Percentiles rank a stretch among this genome's conserved stretches.
Conservation (phyloP, 1,140 invertebrate species). For the Aphelinus certus region DNA sequence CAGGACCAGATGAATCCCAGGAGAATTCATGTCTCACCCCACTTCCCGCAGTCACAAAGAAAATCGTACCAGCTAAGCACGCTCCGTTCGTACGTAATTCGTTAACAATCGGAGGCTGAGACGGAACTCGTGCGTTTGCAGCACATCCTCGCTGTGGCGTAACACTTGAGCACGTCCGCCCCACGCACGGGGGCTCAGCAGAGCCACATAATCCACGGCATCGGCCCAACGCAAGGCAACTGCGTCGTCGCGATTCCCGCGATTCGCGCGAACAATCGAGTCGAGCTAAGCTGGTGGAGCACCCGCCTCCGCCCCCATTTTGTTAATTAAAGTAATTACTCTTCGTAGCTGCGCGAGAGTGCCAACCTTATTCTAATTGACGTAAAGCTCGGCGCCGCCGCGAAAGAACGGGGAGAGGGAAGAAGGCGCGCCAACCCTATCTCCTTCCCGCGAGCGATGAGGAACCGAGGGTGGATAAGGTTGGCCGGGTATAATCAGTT, state of each 20-base stretch:
- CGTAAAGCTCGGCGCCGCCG: constrained; percentile 63
- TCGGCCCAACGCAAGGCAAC: constrained; percentile 21
- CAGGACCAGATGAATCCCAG: no score
- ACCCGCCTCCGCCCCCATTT: constrained; percentile 63
- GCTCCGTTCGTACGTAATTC: constrained; percentile 21
- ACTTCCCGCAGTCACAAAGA: not conserved
- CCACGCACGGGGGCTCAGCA: not conserved
- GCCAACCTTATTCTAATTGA: constrained; percentile 69
- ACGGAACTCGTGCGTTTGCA: not conserved
- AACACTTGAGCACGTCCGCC: constrained; percentile 32
- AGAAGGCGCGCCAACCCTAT: constrained; percentile 19
- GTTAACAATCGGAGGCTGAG: constrained; percentile 11
- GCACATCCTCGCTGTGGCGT: not conserved
- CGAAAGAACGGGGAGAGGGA: constrained; percentile 36
- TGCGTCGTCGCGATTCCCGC: constrained; percentile 23
- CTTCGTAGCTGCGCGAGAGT: constrained; percentile 65
- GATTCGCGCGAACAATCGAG: constrained; percentile 34
- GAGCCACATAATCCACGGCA: constrained; percentile 15
- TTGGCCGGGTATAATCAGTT: constrained; percentile 64
- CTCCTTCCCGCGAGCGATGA: not conserved
- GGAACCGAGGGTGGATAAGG: constrained; percentile 36
- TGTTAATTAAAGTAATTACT: constrained; percentile 71
- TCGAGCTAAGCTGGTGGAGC: not conserved
- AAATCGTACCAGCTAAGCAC: not conserved
- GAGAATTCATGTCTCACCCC: no score